Evolutionary conservation across 2,797 vertebrate species (phyloP).

Genomic region (Balearica regulorum): DNA sequence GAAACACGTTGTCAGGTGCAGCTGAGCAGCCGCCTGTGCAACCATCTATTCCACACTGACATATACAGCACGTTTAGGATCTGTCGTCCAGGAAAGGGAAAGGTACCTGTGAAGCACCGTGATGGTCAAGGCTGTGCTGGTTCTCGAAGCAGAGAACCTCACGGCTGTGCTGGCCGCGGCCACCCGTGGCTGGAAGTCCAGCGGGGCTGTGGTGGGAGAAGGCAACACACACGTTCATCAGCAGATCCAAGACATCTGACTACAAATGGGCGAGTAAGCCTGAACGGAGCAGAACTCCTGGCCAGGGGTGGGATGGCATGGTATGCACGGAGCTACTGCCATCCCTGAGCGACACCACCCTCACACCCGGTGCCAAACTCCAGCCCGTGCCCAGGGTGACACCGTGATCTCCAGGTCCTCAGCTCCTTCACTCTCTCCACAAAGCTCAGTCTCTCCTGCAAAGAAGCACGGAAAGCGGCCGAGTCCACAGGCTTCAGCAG

Average conservation of each 20-base stretch:
- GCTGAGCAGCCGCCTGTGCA: not conserved
- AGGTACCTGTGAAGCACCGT: not conserved
- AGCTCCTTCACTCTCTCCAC: not conserved
- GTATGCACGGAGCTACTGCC: accelerated
- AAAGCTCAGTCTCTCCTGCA: not conserved
- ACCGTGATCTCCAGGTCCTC: not conserved
- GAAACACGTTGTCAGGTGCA: constrained; percentile 34
- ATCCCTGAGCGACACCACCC: not conserved
- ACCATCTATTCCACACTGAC: constrained; percentile 30
- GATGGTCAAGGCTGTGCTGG: not conserved
- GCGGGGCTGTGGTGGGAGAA: not conserved
- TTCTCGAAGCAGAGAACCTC: constrained; percentile 61
- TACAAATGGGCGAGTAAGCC: not conserved
- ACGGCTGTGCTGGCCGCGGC: constrained; percentile 48
- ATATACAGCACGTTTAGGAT: constrained; percentile 58
- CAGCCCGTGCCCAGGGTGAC: not conserved
- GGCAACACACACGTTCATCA: accelerated
- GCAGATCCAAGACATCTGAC: not conserved
- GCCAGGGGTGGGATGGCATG: not conserved
- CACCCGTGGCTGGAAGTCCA: not conserved
- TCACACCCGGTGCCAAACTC: accelerated
- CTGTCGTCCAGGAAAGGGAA: not conserved
- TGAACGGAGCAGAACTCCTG: accelerated
- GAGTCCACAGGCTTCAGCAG: not conserved
- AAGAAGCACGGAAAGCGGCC: accelerated